Evolutionary conservation across 1,140 invertebrate genomes (phyloP).

Genomic region (Drosophila jambulina): DNA sequence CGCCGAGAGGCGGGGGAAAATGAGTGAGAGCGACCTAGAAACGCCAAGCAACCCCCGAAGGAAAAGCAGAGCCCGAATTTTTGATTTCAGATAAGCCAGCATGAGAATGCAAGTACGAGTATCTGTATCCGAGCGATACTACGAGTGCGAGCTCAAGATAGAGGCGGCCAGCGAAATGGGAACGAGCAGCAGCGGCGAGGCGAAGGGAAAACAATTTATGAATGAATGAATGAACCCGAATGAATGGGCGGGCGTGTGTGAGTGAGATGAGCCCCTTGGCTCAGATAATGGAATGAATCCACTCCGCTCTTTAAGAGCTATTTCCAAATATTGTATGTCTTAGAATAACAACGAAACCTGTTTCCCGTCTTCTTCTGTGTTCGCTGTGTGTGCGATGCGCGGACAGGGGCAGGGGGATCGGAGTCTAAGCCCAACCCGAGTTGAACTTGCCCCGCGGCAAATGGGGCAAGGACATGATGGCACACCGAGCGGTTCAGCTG

Average conservation of each 20-base stretch:
- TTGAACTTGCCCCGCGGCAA: constrained; percentile 73
- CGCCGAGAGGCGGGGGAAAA: not conserved
- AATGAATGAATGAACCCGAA: constrained; percentile 59
- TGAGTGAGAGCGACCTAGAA: constrained; percentile 37
- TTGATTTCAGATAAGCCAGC: constrained; percentile 60
- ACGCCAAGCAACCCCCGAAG: constrained; percentile 38
- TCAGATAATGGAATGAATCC: constrained; percentile 64
- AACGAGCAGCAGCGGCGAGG: constrained; percentile 22
- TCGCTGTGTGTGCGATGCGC: not conserved
- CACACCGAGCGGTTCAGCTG: constrained; percentile 53
- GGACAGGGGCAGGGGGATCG: not conserved
- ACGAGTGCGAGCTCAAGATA: constrained; percentile 46
- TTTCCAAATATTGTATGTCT: constrained; percentile 39
- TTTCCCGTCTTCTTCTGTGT: constrained; percentile 38
- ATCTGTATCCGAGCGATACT: constrained; percentile 63
- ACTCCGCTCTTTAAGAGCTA: constrained; percentile 25
- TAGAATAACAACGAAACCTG: constrained; percentile 69
- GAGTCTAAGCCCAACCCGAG: constrained; percentile 26
- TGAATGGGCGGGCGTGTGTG: constrained; percentile 35
- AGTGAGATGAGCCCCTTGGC: constrained; percentile 58
- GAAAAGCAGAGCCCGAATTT: constrained; percentile 3
- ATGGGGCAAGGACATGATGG: constrained; percentile 73
- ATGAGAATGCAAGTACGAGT: constrained; percentile 33
- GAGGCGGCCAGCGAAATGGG: constrained; percentile 49
- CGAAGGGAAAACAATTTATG: constrained; percentile 64